Conservation (phyloP, 64 coral and sea anemone species). For the Dendronephthya gigantea region DNA sequence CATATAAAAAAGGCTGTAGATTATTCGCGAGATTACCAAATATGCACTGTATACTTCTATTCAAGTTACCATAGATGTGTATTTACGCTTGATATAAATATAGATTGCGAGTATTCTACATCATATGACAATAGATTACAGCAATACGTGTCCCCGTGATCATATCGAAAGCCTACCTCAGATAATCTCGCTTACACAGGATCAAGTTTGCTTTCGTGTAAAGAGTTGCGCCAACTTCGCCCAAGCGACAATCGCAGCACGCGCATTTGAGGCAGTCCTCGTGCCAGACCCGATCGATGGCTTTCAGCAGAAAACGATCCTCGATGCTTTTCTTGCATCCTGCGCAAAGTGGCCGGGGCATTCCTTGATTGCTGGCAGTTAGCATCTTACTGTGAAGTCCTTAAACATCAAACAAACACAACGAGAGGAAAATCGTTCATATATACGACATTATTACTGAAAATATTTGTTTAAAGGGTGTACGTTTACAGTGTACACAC, state of each 20-base stretch:
- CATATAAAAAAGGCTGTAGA: too few species aligned
- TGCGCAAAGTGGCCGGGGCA: constrained; percentile 39
- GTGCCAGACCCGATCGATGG: constrained; percentile 81
- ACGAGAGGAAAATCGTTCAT: neutral
- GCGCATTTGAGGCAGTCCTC: constrained; percentile 94
- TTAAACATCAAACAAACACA: neutral
- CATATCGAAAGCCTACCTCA: constrained; percentile 37
- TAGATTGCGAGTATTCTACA: too few species aligned
- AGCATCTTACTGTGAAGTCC: constrained; percentile 10
- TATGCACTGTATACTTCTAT: too few species aligned
- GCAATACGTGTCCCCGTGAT: too few species aligned
- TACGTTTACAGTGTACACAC: too few species aligned
- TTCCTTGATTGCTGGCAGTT: neutral
- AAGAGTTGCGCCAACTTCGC: constrained; percentile 83
- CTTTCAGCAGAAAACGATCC: constrained; percentile 91
- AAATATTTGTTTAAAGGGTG: constrained; percentile 10
- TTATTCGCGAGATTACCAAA: too few species aligned
- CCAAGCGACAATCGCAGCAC: constrained; percentile 88
- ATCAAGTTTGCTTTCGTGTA: constrained; percentile 92
- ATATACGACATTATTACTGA: neutral
- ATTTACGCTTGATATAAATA: too few species aligned
- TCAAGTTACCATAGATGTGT: too few species aligned
- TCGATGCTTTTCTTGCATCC: constrained; percentile 64
- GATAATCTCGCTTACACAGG: constrained; percentile 80
- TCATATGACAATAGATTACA: too few species aligned